Base-by-base conservation (phyloP, 2,888 invertebrate genomes). In the Lepas anatifera region DNA sequence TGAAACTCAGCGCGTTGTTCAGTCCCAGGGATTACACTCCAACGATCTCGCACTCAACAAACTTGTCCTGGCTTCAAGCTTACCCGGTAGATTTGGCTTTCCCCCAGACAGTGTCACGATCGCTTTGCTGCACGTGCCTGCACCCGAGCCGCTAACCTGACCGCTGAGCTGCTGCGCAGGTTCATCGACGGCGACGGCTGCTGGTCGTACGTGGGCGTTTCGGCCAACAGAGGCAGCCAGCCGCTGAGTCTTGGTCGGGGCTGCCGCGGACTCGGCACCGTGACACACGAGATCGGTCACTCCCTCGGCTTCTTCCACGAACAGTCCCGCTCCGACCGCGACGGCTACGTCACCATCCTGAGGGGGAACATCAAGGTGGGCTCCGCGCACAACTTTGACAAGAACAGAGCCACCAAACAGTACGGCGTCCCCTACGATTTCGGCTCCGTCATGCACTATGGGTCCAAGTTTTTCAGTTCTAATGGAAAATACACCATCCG, bases 271-370 rank as follows among this genome's bases (percentile, higher is more conserved):
- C 37, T 64, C 22, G 63, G 63, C 63, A 64, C 63, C n/a, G 63
- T 35, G n/a, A 37, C 63, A 18, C 63, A 64, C 63, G 63, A 64
- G 63, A 64, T 64, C 63, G 63, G 37, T 22, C 63, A 64, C 63
- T 35, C 63, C 27, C 35, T 64, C 35, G 63, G 63, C 22, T 37
- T 64, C 35, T 37, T 37, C 35, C 63, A 64, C 63, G 35, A 64
- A 18, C 63, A 64, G 63, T 35, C 63, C 4, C 63, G 63, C 22
- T 37, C 63, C 37, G 63, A 64, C 63, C 63, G 63, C 22, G 63
- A 64, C n/a, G 16, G 37, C 2, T 13, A 64, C 37, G 35, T 64
- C 63, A 25, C n/a, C 63, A 64, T 64, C 63, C 13, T 16, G 35
- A n/a, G 35, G 63, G 63, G 8, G 22, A 64, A 64, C 63, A 22